Evolutionary conservation across 2,797 vertebrate species (phyloP), one percentile per base, ranked within the genome.

Genomic region (Etheostoma nigrum): DNA sequence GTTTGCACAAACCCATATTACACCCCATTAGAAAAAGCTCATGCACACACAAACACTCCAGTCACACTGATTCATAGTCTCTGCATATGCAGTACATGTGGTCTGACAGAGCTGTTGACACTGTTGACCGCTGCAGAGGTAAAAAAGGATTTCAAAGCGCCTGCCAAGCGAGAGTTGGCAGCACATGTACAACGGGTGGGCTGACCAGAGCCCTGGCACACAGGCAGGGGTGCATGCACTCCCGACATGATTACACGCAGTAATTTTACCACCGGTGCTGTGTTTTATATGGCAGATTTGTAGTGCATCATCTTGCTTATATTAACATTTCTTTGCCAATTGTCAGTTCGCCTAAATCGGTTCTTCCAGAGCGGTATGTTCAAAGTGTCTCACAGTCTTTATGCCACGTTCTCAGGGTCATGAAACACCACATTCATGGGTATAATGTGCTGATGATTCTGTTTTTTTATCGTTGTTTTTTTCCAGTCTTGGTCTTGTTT

Each of bases 151-250:
- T 90, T 87, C 74, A 84, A 85, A 88, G 77, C 14, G 67, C 57
- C 86, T 90, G 91, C 90, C 92, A 92, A 90, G 88, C 13, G 2
- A 85, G 85, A 90, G 86, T 48, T 94, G 93, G 92, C 88, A 91
- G 86, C 82, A 74, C 83, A 72, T 88, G 63, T 74, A 63, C 72
- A 15, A 49, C 54, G 86, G 90, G 87, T 89, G 89, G 92, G 83
- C 86, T 87, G 84, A 89, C 87, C 85, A 76, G 83, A 88, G 78
- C 61, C 51, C 79, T 91, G 91, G 89, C 90, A 73, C 30, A 0
- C 51, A 16, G 71, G 78, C 85, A 80, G 76, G 61, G 62, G 77
- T 72, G 75, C 78, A 30, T 78, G 81, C 79, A 67, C 72, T 54
- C 79, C 77, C 12, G 53, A 84, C 81, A 80, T 73, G 81, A 64